A percentile compares a stretch with the other conserved stretches of the same genome.
Conservation (phyloP, 1,140 invertebrate species). For the Zeugodacus cucurbitae region DNA sequence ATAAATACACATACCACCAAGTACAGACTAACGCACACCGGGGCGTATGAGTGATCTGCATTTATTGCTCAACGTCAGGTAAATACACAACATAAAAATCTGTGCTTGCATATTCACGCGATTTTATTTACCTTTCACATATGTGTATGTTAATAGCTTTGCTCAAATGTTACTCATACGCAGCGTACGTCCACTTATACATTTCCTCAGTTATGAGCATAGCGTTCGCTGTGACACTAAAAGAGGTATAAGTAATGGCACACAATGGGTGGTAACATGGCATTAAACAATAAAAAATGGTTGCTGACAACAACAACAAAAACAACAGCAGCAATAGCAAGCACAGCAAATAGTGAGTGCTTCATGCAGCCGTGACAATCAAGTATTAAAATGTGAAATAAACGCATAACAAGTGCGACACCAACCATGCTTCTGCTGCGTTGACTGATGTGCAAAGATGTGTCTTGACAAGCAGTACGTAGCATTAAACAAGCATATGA, state of each 20-base stretch:
- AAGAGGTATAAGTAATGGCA: neutral
- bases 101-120: neutral
- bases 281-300: conserved; percentile 1
- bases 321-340: neutral
- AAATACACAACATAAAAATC: neutral
- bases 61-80: neutral
- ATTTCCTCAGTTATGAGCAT: neutral
- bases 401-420: neutral
- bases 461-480: neutral
- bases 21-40: neutral
- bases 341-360: neutral
- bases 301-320: neutral
- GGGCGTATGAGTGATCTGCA: conserved; percentile 6
- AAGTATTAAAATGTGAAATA: neutral
- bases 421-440: neutral
- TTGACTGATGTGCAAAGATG: neutral
- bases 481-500: neutral
- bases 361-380: neutral
- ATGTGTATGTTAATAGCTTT: neutral
- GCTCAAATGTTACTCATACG: neutral
- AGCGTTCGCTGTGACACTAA: neutral
- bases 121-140: neutral
- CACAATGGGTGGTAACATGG: neutral
- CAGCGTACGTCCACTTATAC: neutral
- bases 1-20: too few relatives aligned